Evolutionary conservation across 2,113 vertebrate species (phyloP).

Genomic region (Capreolus pygargus): DNA sequence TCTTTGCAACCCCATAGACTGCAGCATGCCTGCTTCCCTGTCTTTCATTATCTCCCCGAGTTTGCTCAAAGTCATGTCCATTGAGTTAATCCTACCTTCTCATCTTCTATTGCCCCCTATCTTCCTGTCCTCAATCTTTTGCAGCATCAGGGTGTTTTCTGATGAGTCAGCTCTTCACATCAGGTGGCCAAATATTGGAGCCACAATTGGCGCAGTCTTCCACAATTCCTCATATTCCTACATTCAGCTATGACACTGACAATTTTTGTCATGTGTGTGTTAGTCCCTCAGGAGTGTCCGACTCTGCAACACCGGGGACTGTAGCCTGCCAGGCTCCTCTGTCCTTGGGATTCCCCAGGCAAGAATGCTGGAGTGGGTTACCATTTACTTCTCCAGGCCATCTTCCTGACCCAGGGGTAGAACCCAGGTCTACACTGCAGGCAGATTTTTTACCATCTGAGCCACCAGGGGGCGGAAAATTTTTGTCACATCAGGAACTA

Average conservation of each 20-base stretch:
- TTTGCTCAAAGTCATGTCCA: background rate
- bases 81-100: background rate
- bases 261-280: background rate
- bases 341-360: background rate
- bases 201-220: background rate
- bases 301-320: background rate
- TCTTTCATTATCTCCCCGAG: background rate
- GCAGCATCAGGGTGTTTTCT: background rate
- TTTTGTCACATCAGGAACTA: background rate
- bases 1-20: background rate
- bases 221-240: background rate
- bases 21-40: background rate
- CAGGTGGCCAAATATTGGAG: background rate
- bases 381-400: background rate
- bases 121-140: background rate
- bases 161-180: background rate
- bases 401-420: background rate
- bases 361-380: background rate
- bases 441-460: background rate
- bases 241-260: background rate
- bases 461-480: background rate
- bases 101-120: background rate
- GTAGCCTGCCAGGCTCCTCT: background rate
- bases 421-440: background rate
- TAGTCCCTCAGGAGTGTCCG: rapidly evolving